Percentiles rank a stretch among this genome's conserved stretches.
These are phyloP conservation scores for Neolamprologus hecqui DNA, from an alignment of 2,113 vertebrate genomes.

Conservation along the genomic window DNA sequence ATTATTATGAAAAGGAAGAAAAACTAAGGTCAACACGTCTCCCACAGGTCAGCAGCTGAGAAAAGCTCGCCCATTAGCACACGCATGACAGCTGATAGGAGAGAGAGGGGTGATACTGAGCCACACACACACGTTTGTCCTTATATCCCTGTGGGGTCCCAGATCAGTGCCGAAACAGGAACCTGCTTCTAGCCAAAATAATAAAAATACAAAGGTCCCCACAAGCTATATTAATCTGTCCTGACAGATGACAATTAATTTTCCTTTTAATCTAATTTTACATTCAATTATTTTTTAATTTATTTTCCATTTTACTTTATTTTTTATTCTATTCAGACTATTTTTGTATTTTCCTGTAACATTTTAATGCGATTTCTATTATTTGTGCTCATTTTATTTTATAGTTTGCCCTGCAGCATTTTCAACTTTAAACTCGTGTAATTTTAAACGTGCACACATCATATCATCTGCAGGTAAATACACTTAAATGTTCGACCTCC, in stretches of 20 bases:
- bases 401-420: background rate
- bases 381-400: background rate
- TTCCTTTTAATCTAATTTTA: background rate
- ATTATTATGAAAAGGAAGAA: background rate
- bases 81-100: background rate
- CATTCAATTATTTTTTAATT: background rate
- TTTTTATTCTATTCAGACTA: background rate
- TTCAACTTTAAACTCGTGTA: background rate
- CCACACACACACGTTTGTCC: background rate
- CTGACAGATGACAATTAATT: no score
- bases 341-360: background rate
- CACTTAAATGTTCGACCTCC: background rate
- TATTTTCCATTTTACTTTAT: background rate
- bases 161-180: background rate
- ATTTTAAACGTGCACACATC: background rate
- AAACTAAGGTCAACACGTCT: slow-evolving; percentile 5
- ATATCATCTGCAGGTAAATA: background rate
- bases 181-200: background rate
- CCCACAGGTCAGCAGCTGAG: background rate
- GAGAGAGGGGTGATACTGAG: background rate
- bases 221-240: background rate
- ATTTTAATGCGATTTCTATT: background rate
- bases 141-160: background rate
- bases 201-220: background rate
- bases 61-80: background rate